Base-by-base conservation (phyloP, 2,797 vertebrate genomes). In the Paratrypauchen microcephalus region DNA sequence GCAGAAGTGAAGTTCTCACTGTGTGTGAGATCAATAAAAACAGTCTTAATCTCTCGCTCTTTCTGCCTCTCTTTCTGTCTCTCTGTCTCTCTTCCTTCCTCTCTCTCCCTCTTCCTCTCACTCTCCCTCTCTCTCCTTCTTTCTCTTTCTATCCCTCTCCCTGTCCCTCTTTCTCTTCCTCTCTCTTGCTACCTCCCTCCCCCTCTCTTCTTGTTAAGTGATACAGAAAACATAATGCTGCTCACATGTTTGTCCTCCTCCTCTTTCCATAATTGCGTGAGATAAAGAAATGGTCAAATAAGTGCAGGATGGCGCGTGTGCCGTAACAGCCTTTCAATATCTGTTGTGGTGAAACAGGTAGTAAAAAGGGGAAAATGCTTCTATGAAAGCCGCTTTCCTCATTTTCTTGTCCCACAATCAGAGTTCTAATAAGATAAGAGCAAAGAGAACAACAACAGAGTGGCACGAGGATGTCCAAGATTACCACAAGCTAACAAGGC, bases 251-350 rank as follows among this genome's bases (percentile, higher is more conserved):
- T 72, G 79, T 77, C 71, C 70, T 66, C 64, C 62, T 82, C 73
- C 71, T 75, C 71, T 62, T 1, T 0, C 54, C 58, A 72, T 87
- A 90, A 90, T 88, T 89, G 83, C 84, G 69, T 52, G 66, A 83
- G 81, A 86, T 82, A 89, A 90, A 85, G 87, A 89, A 88, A 83
- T 75, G 82, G 83, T 84, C 82, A 75, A 87, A 86, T 85, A 83
- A 86, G 81, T 71, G 78, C 72, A 74, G n/a, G 48, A 75, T 72
- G 45, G 67, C 84, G 85, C 88, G 77, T 77, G 81, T 83, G 73
- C 74, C 78, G 83, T 88, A 83, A 88, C 90, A 90, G 83, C 76
- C 76, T 88, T 88, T 89, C 88, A 88, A 87, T 88, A 90, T 90
- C 81, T 90, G 77, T 87, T 74, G 87, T 23, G 73, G 87, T 61